Conservation (phyloP, 92 coral and sea anemone genomes). For the Epizoanthus fatuus region DNA sequence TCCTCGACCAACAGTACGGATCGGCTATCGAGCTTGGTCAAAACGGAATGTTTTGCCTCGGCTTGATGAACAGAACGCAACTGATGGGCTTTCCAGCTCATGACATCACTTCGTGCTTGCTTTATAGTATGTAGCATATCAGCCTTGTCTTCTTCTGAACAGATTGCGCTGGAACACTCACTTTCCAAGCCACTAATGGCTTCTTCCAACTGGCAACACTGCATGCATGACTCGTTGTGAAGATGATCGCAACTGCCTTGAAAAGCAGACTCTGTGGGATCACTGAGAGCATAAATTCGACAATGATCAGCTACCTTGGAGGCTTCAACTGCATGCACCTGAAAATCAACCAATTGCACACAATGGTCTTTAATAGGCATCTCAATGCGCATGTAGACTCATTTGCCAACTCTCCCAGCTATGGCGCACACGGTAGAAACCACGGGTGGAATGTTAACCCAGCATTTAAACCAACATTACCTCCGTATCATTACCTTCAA, state of each 20-base stretch:
- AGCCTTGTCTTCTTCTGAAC: constrained; percentile 40
- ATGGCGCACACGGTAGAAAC: too few species aligned
- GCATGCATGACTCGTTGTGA: constrained; percentile 48
- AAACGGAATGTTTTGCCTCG: constrained; percentile 62
- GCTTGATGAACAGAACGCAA: constrained; percentile 65
- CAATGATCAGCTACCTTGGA: constrained; percentile 37
- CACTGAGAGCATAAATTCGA: constrained; percentile 43
- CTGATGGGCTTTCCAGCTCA: constrained; percentile 67
- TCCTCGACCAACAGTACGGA: constrained; percentile 20
- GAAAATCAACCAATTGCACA: not conserved
- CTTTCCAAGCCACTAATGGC: constrained; percentile 37
- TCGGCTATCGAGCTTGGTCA: constrained; percentile 41
- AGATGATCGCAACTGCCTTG: constrained; percentile 52
- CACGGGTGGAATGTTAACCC: too few species aligned
- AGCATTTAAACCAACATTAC: too few species aligned
- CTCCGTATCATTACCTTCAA: too few species aligned
- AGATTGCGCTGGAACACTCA: constrained; percentile 39
- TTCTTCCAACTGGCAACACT: constrained; percentile 32
- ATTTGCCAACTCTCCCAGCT: too few species aligned
- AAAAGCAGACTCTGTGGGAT: constrained; percentile 40
- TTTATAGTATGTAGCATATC: constrained; percentile 48
- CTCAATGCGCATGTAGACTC: too few species aligned
- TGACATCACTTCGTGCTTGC: constrained; percentile 50
- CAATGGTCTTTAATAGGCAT: not conserved
- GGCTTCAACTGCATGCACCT: constrained; percentile 19